phyloP scores from a whole-genome alignment of 1,140 invertebrate species.

The Orchestia grillus region DNA sequence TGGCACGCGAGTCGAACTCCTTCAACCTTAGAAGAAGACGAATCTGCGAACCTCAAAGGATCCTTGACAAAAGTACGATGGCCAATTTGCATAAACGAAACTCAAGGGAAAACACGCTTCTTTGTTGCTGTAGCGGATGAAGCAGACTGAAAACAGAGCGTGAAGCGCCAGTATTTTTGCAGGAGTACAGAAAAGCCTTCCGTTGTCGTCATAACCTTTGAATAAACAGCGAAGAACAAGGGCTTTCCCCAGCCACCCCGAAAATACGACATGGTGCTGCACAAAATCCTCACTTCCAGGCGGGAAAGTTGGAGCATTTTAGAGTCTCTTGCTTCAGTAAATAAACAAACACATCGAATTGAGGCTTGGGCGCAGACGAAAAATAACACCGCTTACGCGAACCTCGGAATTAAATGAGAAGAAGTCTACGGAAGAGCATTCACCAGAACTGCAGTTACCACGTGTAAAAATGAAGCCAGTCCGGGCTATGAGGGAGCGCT shows the following conservation, averaged over 20 bases:
- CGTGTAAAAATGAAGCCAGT: not conserved
- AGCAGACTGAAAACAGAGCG: constrained; percentile 12
- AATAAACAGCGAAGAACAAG: not conserved
- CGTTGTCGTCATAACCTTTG: constrained; percentile 38
- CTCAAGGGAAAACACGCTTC: constrained; percentile 7
- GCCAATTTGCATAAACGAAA: constrained; percentile 32
- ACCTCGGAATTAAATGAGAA: not conserved
- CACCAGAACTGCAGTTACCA: not conserved
- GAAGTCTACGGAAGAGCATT: not conserved
- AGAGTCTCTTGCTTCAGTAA: not conserved
- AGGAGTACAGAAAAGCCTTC: not conserved
- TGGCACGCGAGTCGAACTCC: not conserved
- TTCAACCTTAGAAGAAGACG: not conserved
- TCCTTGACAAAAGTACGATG: not conserved
- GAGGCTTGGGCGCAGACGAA: not conserved
- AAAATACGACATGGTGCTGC: not conserved
- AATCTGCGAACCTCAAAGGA: constrained; percentile 25
- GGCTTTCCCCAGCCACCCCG: not conserved
- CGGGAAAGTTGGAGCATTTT: not conserved
- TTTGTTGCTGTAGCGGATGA: constrained; percentile 35
- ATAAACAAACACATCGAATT: not conserved
- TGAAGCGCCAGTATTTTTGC: not conserved
- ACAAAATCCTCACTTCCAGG: constrained; percentile 28
- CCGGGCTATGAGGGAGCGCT: not conserved
- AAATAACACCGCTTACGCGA: not conserved